Conservation (phyloP, 2,113 vertebrate species). For the Crotalus helleri region DNA sequence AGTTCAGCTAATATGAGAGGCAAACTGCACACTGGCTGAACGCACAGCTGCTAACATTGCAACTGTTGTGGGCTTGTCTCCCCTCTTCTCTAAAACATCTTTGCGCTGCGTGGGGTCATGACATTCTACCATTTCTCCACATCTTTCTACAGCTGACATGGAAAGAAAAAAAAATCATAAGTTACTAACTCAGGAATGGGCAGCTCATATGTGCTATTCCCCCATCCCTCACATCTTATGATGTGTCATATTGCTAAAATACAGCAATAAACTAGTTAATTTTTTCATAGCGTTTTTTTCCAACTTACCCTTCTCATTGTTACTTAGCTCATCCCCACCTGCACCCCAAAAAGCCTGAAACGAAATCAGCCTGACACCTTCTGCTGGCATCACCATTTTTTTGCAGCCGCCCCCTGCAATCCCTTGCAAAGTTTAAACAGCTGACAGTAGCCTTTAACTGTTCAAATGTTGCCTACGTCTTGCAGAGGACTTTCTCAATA, state of each 20-base stretch:
- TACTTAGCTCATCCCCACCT: not conserved
- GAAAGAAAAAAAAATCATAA: not conserved
- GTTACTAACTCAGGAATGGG: not conserved
- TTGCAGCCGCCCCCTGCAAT: not conserved
- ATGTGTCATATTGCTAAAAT: not conserved
- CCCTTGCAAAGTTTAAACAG: not conserved
- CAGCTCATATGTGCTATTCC: not conserved
- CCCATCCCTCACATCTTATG: not conserved
- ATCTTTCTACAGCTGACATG: not conserved
- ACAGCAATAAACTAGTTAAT: not conserved
- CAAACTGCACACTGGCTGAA: not conserved
- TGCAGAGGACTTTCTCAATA: not conserved
- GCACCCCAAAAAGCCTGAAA: not conserved
- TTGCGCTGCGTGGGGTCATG: not conserved
- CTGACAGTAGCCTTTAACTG: not conserved
- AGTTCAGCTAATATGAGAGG: not conserved
- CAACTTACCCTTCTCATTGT: not conserved
- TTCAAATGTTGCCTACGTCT: not conserved
- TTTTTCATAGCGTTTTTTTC: not conserved
- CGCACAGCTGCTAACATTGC: not conserved
- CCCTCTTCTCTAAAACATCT: not conserved
- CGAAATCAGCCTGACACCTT: not conserved
- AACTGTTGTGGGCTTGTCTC: not conserved
- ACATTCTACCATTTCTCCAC: not conserved
- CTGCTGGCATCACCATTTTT: not conserved